Evolutionary conservation across 1,140 invertebrate genomes (phyloP), one percentile per base, ranked within the genome.

Genomic region (Lanistes nyassanus): DNA sequence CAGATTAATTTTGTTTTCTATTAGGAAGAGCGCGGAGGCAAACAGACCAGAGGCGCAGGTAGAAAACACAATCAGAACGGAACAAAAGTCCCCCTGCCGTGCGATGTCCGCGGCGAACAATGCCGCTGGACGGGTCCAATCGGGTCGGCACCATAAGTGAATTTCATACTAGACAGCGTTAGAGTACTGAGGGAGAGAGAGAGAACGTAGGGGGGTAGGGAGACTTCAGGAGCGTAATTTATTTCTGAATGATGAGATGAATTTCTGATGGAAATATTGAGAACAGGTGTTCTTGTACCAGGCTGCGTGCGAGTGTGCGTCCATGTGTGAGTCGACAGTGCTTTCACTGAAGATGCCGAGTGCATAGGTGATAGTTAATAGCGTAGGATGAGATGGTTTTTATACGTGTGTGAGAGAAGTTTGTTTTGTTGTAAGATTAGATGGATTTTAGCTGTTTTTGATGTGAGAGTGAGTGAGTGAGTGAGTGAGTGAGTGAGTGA

Each of bases 1-100:
- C 29, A 67, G 65, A 67, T 67, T 67, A 67, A 67, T 67, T 67
- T 67, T 67, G 65, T 67, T 67, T 67, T 67, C 65, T 67, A 67
- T 67, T 67, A 67, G 65, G 39, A 39, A 19, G 37, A 67, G 65
- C 65, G 65, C 36, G 39, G 65, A 39, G 26, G 65, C 65, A 67
- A 67, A 67, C 65, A 67, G 65, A 67, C 16, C 13, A 21, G 11
- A n/a, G 37, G 31, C 39, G 65, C 65, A 67, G 65, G 65, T 67
- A 42, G 65, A 39, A 65, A 67, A 67, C 65, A 67, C 42, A 67
- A 67, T 67, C 65, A 67, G 65, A 23, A n/a, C n/a, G 36, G n/a
- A 67, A 67, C 65, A 67, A 67, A 39, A 39, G 39, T 23, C 36
- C 3, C 65, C 34, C 36, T 4, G n/a, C 65, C 36, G 65, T 11